Conservation (phyloP, 1,140 invertebrate genomes). For the Sitophilus oryzae region DNA sequence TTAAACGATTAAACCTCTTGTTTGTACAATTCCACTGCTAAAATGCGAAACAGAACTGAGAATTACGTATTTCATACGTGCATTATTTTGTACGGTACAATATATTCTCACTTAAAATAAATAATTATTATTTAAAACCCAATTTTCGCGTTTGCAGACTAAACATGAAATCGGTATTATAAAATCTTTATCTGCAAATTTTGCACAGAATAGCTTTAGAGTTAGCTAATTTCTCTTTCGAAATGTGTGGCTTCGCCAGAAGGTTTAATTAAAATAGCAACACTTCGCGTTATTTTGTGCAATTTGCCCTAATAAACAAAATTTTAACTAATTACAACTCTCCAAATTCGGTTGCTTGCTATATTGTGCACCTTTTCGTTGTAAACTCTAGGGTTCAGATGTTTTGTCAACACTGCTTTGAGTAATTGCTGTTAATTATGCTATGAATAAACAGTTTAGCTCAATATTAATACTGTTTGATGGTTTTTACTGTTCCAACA, state of each 20-base stretch:
- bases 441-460: background rate
- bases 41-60: too few species aligned
- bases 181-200: background rate
- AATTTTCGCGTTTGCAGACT: background rate
- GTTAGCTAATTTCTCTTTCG: background rate
- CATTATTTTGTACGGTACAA: too few species aligned
- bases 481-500: too few species aligned
- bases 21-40: too few species aligned
- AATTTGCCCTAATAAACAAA: background rate
- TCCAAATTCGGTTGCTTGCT: background rate
- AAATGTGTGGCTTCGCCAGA: background rate
- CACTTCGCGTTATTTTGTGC: background rate
- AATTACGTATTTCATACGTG: too few species aligned
- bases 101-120: too few species aligned
- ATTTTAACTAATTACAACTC: background rate
- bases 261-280: background rate
- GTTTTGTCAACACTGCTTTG: background rate
- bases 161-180: background rate
- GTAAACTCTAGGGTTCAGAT: background rate
- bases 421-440: background rate
- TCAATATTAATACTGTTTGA: too few species aligned
- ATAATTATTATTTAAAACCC: background rate
- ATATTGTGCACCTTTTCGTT: background rate
- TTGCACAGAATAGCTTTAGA: background rate
- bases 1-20: too few species aligned